Base-by-base conservation (phyloP, 1,140 invertebrate species). In the Trissolcus basalis region DNA sequence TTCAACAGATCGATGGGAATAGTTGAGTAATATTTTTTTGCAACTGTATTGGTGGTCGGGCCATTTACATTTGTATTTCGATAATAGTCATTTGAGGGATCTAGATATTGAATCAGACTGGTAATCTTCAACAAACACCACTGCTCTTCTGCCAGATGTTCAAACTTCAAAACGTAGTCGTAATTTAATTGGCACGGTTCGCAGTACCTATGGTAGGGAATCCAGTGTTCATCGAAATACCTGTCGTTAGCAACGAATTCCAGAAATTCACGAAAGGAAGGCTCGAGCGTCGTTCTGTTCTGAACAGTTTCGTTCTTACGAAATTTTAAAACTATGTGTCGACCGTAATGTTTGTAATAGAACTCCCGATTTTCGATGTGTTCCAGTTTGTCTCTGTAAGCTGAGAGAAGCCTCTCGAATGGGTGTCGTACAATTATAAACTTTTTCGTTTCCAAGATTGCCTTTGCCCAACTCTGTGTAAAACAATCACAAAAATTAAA, bases 261-360 rank as follows among this genome's bases (percentile, higher is more conserved):
- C 85, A 93, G 89, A 90, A 96, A 92, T 91, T 96, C 87, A 76
- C 86, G 90, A 91, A 96, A 88, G 73, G 93, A 87, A 77, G 93
- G 90, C 80, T 93, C 88, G 11, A 78, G 33, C 35, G 51, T 76
- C 47, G 65, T 80, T 5, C 77, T 77, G 49, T 80, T 72, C 16
- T 45, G 73, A 15, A 64, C 45, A 13, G 56, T 54, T n/a, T 77
- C 71, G 36, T 78, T 63, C 32, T 53, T n/a, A 44, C 80, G 76
- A 80, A 91, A 91, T 63, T 88, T 88, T 56, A 89, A 81, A 39
- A 80, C 77, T 48, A 88, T 89, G 5, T 85, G 82, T 11, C 82
- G 69, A 19, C 86, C 83, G 68, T 82, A 88, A 43, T 79, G 77
- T 79, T 76, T 80, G 44, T 87, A 85, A 68, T 88, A 88, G 78